Conservation (phyloP, 2,113 vertebrate genomes). For the Serinus canaria region DNA sequence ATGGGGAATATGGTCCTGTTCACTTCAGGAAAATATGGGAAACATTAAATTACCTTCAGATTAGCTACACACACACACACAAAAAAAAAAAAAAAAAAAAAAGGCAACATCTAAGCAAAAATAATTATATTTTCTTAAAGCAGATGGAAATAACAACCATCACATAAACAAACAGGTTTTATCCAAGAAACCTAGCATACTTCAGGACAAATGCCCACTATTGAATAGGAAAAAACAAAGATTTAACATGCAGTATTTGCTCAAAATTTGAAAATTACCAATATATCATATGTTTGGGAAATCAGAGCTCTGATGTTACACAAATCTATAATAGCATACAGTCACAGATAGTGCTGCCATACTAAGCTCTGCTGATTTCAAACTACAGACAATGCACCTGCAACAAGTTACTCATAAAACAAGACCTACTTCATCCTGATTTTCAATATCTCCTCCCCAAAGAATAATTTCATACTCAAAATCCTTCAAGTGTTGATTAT, state of each 20-base stretch:
- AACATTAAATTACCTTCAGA: not conserved
- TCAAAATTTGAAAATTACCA: not conserved
- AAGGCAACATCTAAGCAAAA: not conserved
- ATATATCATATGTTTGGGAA: not conserved
- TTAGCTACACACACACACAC: not conserved
- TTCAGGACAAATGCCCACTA: not conserved
- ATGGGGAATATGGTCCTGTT: not conserved
- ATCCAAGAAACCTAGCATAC: not conserved
- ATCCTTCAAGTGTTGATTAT: not conserved
- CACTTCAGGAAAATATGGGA: not conserved
- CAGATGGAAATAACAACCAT: not conserved
- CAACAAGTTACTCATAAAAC: not conserved
- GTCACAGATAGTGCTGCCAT: not conserved
- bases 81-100: not conserved
- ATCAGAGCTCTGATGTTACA: not conserved
- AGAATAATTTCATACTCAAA: not conserved
- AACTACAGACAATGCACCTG: not conserved
- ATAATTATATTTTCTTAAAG: not conserved
- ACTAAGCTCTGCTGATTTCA: not conserved
- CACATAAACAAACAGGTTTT: not conserved
- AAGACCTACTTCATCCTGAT: not conserved
- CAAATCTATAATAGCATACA: not conserved
- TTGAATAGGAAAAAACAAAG: not conserved
- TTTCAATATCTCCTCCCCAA: not conserved
- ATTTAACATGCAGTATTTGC: not conserved